phyloP scores from a whole-genome alignment of 2,888 invertebrate species.

The Cosmia pyralina region DNA sequence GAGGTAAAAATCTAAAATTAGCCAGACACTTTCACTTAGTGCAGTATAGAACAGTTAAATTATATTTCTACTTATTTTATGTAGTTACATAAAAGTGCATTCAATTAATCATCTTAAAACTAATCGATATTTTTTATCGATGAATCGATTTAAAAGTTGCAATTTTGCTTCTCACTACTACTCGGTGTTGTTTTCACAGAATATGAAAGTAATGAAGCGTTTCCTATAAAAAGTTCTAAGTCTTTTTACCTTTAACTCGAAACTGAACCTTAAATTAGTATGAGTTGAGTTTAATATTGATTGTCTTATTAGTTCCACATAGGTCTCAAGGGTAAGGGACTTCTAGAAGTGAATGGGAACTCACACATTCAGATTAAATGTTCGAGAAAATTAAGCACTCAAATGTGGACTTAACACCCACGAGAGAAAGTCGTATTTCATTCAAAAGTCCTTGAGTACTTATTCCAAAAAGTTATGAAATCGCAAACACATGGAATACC shows the following conservation, averaged over 20 bases:
- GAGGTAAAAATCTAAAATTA: conserved; percentile 1
- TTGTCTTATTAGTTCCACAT: conserved; percentile 37
- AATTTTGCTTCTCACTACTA: conserved; percentile 45
- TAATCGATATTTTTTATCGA: conserved; percentile 50
- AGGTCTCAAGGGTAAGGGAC: conserved; percentile 56
- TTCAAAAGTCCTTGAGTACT: conserved; percentile 58
- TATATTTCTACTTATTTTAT: not conserved
- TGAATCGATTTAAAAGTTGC: conserved; percentile 31
- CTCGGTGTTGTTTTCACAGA: conserved; percentile 67
- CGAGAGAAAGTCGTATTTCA: conserved; percentile 47
- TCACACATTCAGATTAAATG: conserved; percentile 67
- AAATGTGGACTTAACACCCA: conserved; percentile 32
- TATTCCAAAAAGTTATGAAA: conserved; percentile 69
- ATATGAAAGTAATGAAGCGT: conserved; percentile 71
- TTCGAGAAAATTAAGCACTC: conserved; percentile 28
- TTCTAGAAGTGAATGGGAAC: conserved; percentile 76
- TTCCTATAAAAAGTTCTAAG: conserved; percentile 37
- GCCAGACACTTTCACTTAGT: conserved; percentile 35
- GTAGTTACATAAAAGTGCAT: conserved; percentile 3
- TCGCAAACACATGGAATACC: conserved; percentile 66
- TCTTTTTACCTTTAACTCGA: conserved; percentile 3
- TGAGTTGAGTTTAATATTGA: conserved; percentile 31
- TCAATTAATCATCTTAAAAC: conserved; percentile 6
- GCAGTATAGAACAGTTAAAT: not conserved
- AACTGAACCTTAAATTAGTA: accelerated